Base-by-base conservation (phyloP, 1,140 invertebrate genomes). In the Acyrthosiphon pisum region DNA sequence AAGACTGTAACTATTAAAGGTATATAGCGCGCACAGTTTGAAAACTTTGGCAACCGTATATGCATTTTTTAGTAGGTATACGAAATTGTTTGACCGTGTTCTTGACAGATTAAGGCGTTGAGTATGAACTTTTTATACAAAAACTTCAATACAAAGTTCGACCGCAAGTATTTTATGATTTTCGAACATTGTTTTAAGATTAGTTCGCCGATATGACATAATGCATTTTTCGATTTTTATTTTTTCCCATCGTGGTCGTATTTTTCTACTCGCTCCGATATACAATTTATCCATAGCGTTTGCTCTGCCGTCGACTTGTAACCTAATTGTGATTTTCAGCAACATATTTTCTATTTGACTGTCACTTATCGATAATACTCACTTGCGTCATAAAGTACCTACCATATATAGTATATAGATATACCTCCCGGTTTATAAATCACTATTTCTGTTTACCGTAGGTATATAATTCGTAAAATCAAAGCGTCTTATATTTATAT, bases 131-230 rank as follows among this genome's bases (percentile, higher is more conserved):
- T 68, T 76, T 76, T 35, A n/a, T n/a, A n/a, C 60, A 76, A 76
- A 76, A 81, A 81, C 76, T 37, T 37, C n/a, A 35, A 37, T 81
- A 37, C 7, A 81, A 37, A 83, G 81, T 76, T 76, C 14, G 14
- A 14, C 60, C 23, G 37, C 41, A 11, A 86, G 23, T 86, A 26
- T 44, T 83, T 86, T 86, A 86, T 86, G 37, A 86, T 86, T 44
- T 86, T 86, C 41, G 26, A 23, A 86, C 4, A 86, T 86, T 86
- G 44, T 86, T 86, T 86, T 41, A 86, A 41, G 83, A 30, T 86
- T 11, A 41, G 8, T 44, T 44, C 23, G 11, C 9, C 41, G 9
- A 86, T 86, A 44, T 44, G 44, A 41, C 11, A 41, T 86, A 41
- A 26, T 86, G 23, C 23, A 86, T 86, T 41, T 44, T 86, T n/a